Evolutionary conservation across 2,797 vertebrate species (phyloP), one percentile per base, ranked within the genome.

Genomic region (Acanthurus lineatus): DNA sequence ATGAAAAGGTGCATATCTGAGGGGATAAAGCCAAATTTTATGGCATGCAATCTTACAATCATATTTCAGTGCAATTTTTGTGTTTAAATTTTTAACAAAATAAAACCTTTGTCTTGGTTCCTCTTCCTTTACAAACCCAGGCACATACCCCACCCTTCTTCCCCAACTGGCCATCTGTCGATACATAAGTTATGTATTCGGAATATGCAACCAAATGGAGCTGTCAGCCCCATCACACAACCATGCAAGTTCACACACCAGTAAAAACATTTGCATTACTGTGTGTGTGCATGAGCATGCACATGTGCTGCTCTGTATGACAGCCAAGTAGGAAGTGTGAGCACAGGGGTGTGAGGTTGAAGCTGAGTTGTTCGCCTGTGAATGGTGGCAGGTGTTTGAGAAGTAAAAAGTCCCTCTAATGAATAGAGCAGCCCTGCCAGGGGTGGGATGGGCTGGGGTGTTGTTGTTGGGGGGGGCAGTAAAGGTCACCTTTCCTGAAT

Each of bases 401-500:
- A 76, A 54, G 74, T 76, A 81, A 87, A 84, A 77, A 79, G 77
- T 58, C 22, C 62, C 38, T 81, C 77, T 90, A 90, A 92, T 91
- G 84, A 90, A 78, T 28, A 59, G 38, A 76, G 77, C 62, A 73
- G 84, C 51, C 32, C 14, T 42, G 54, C 17, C 69, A 54, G 53
- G 59, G 22, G 73, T 52, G 49, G 38, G 44, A 10, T 9, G 8
- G 12, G 28, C 28, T 32, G 9, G 15, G 15, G 16, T 45, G 48
- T 9, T 8, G 3, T 9, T 20, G 51, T 11, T 16, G 15, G 25
- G 12, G 12, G 20, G 2, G 19, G 63, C 65, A 71, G 71, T 79
- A 91, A 91, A 93, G 91, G 91, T 94, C 91, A 94, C 90, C 90
- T 91, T 32, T 32, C 28, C 28, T 32, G 28, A 32, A 32, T 93